Evolutionary conservation across 2,797 vertebrate genomes (phyloP).

Genomic region (Crax fasciolata): DNA sequence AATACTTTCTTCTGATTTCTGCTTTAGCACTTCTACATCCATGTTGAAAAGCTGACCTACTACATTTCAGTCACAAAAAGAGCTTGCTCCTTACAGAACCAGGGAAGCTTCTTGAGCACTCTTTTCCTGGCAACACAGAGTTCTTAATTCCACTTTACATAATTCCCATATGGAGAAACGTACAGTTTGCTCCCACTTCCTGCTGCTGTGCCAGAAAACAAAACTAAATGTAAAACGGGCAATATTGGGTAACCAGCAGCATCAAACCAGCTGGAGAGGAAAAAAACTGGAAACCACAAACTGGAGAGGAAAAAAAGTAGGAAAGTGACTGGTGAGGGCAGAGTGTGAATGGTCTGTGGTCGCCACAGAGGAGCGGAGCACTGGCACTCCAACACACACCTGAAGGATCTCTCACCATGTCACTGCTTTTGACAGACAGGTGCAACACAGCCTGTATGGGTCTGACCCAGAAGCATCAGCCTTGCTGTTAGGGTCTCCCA

Average conservation of each 20-base stretch:
- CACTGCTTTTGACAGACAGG: neutral
- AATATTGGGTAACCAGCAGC: neutral
- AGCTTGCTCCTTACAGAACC: neutral
- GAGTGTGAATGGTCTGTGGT: neutral
- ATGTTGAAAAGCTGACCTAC: neutral
- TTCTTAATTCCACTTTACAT: neutral
- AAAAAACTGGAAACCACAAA: neutral
- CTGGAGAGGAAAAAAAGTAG: too few species aligned
- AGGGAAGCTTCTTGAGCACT: neutral
- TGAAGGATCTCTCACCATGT: too few species aligned
- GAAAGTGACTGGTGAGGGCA: neutral
- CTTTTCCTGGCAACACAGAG: neutral
- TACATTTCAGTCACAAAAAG: neutral
- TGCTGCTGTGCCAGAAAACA: neutral
- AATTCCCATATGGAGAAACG: neutral
- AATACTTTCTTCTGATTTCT: neutral
- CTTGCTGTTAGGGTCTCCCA: neutral
- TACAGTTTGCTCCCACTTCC: neutral
- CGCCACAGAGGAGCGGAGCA: neutral
- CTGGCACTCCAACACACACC: neutral
- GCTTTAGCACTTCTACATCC: neutral
- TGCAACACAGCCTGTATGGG: neutral
- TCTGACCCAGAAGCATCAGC: neutral
- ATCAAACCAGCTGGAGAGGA: neutral
- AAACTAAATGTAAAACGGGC: neutral